These are phyloP conservation scores for Tragelaphus scriptus DNA, from an alignment of 2,113 vertebrate genomes.

Conservation along the genomic window DNA sequence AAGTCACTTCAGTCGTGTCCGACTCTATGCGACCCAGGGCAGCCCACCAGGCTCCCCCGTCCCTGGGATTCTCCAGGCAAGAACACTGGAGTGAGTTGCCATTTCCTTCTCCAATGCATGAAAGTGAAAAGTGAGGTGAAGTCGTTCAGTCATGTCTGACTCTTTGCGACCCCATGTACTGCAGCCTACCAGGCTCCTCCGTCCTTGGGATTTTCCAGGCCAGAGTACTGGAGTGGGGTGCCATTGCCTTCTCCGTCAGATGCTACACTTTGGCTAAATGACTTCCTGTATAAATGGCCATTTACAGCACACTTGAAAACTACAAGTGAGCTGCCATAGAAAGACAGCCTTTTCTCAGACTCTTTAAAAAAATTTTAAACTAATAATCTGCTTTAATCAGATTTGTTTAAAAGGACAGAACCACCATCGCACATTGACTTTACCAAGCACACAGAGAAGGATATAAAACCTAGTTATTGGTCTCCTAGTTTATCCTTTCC, in stretches of 20 bases:
- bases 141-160: too few species aligned
- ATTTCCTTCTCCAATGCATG: too few species aligned
- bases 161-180: too few species aligned
- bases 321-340: slow-evolving; percentile 67
- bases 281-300: slow-evolving; percentile 67
- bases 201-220: too few species aligned
- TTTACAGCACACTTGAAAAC: slow-evolving; percentile 72
- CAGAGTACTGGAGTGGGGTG: too few species aligned
- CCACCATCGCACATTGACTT: slow-evolving; percentile 62
- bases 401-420: slow-evolving; percentile 62
- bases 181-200: too few species aligned
- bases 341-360: slow-evolving; percentile 72
- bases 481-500: slow-evolving; percentile 57
- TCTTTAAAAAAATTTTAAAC: not conserved
- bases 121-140: too few species aligned
- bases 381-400: slow-evolving; percentile 69
- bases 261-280: slow-evolving; percentile 62
- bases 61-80: too few species aligned
- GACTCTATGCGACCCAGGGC: too few species aligned
- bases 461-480: slow-evolving; percentile 45
- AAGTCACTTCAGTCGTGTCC: too few species aligned
- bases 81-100: too few species aligned
- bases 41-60: too few species aligned
- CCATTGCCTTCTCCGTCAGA: not conserved
- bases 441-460: slow-evolving; percentile 54